phyloP scores from a whole-genome alignment of 2,113 vertebrate species.

The Regulus satrapa region DNA sequence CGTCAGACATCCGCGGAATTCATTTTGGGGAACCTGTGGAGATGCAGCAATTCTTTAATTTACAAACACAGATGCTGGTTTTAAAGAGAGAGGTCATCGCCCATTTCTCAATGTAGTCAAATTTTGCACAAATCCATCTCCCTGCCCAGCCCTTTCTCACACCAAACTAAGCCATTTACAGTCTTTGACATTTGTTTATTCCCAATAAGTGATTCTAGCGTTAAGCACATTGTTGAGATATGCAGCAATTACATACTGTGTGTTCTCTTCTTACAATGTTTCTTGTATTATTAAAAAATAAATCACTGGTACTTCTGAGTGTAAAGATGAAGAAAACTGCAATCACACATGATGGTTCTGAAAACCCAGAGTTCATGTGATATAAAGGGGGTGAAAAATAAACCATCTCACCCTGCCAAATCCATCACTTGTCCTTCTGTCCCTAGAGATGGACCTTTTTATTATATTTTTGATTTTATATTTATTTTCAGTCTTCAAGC shows the following conservation, averaged over 20 bases:
- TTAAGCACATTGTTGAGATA: neutral
- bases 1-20: neutral
- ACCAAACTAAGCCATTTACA: neutral
- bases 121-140: neutral
- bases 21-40: neutral
- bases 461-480: neutral
- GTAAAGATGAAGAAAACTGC: neutral
- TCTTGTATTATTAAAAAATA: neutral
- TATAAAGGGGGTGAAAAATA: neutral
- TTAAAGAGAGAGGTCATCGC: neutral
- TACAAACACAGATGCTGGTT: neutral
- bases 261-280: neutral
- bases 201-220: neutral
- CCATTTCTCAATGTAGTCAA: neutral
- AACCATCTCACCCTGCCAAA: neutral
- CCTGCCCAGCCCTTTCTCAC: neutral
- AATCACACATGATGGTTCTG: accelerated
- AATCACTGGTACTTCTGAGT: neutral
- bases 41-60: neutral
- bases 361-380: accelerated
- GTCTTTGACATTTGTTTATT: neutral
- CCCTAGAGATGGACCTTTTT: neutral
- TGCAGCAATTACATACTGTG: accelerated
- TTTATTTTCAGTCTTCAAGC: neutral
- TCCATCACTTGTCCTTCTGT: neutral